A percentile compares a stretch with the other conserved stretches of the same genome.
phyloP scores from a whole-genome alignment of 2,888 invertebrate species.

The Drosophila multiciliata region DNA sequence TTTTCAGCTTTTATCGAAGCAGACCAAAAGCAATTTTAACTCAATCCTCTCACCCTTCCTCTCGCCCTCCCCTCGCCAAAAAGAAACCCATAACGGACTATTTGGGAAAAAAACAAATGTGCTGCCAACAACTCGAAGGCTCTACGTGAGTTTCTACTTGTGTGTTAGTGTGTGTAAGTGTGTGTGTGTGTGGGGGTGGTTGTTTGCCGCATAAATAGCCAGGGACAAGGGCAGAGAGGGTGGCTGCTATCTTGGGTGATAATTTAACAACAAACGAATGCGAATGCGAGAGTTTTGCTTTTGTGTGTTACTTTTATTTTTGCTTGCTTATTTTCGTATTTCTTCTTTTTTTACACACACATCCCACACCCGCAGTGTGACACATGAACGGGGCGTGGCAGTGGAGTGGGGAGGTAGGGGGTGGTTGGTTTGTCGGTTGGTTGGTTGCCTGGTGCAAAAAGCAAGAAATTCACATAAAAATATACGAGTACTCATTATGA shows the following conservation, averaged over 20 bases:
- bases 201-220: conserved; percentile 63
- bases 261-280: conserved; percentile 78
- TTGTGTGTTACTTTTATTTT: conserved; percentile 70
- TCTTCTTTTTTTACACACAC: conserved; percentile 53
- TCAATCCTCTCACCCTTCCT: conserved; percentile 8
- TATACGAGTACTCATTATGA: conserved; percentile 82
- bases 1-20: background rate
- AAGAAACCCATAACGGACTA: conserved; percentile 39
- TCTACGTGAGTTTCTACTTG: conserved; percentile 10
- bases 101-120: conserved; percentile 52
- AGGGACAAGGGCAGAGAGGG: conserved; percentile 29
- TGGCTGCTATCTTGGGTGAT: conserved; percentile 68
- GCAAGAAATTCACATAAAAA: conserved; percentile 80
- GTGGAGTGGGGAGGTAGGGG: background rate
- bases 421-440: background rate
- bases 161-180: conserved; percentile 14
- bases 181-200: conserved; percentile 15
- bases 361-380: conserved; percentile 35
- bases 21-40: conserved; percentile 31
- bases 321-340: conserved; percentile 51
- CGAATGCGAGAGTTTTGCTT: conserved; percentile 64
- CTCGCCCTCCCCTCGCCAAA: conserved; percentile 13
- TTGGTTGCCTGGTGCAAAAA: conserved; percentile 61
- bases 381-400: conserved; percentile 45
- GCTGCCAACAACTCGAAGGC: conserved; percentile 43